phyloP scores from a whole-genome alignment of 2,113 vertebrate species.

The Micronycteris hirsuta region DNA sequence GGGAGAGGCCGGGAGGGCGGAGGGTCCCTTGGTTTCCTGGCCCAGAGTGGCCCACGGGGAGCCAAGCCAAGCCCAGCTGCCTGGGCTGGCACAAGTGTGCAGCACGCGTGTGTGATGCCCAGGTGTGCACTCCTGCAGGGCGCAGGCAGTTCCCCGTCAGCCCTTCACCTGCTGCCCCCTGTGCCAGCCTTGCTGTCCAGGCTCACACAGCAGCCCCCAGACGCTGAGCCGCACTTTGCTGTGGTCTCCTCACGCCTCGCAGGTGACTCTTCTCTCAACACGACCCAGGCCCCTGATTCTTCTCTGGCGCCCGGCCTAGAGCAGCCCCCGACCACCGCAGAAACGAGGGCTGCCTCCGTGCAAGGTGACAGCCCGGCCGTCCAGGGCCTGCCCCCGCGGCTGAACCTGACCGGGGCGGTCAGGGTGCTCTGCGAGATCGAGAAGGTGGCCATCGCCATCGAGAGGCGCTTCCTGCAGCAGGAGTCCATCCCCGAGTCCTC shows the following conservation, averaged over 20 bases:
- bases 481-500: constrained; percentile 78
- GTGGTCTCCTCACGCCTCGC: neutral
- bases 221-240: neutral
- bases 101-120: fast-evolving
- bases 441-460: constrained; percentile 80
- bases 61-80: neutral
- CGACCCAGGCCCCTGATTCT: neutral
- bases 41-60: fast-evolving
- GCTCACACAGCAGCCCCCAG: fast-evolving
- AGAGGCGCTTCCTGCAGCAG: constrained; percentile 80
- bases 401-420: constrained; percentile 61
- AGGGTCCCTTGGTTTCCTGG: fast-evolving
- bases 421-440: constrained; percentile 81
- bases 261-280: neutral
- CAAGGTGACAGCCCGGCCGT: neutral
- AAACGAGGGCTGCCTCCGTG: neutral
- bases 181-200: fast-evolving
- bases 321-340: fast-evolving
- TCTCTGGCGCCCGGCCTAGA: fast-evolving
- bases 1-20: neutral
- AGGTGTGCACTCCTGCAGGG: fast-evolving
- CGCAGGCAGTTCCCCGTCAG: fast-evolving
- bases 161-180: fast-evolving
- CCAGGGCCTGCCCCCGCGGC: neutral
- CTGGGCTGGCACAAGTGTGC: fast-evolving